Base-by-base conservation (phyloP, 2,888 invertebrate species). In the Drosophila prolongata region DNA sequence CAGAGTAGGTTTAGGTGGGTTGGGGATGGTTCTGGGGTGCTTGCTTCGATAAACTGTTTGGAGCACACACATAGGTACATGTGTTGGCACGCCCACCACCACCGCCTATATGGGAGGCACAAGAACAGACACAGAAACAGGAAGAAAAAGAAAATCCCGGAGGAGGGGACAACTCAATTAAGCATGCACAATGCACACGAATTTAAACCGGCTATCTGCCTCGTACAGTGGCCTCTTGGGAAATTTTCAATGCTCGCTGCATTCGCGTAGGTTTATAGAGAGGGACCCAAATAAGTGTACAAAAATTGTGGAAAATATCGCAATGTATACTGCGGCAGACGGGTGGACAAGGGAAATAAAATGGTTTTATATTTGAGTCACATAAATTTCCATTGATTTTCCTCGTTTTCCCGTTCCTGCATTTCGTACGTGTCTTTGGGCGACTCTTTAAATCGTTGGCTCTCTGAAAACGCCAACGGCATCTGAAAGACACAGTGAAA, bases 111-210 rank as follows among this genome's bases (percentile, higher is more conserved):
- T 16, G 37, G 10, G 6, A 8, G 38, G 55, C 14, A 34, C 35
- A 14, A 9, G 30, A 40, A 34, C 19, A 24, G n/a, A 24, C 24
- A 47, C 11, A 27, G 10, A 5, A 52, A 19, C 19, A 54, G 27
- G 46, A 67, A 50, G 57, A 42, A 52, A 52, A 64, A 54, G 44
- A 57, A 58, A 54, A 57, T 8, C 58, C 30, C 34, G 13, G 19
- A 13, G 40, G 44, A 44, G 58, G 68, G 60, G 58, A 81, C 81
- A 81, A 87, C 85, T 81, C 87, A 81, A 81, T 87, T 87, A 81
- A 87, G 81, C 81, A 87, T 82, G 78, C 87, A 84, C 85, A 80
- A 87, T 82, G 87, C 85, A 87, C 85, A 82, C 87, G 69, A 84
- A 87, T 76, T 80, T 84, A 81, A 71, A 65, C 71, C 76, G 61